Evolutionary conservation across 2,797 vertebrate species (phyloP), one percentile per base, ranked within the genome.

Genomic region (Myiotriccus ornatus): DNA sequence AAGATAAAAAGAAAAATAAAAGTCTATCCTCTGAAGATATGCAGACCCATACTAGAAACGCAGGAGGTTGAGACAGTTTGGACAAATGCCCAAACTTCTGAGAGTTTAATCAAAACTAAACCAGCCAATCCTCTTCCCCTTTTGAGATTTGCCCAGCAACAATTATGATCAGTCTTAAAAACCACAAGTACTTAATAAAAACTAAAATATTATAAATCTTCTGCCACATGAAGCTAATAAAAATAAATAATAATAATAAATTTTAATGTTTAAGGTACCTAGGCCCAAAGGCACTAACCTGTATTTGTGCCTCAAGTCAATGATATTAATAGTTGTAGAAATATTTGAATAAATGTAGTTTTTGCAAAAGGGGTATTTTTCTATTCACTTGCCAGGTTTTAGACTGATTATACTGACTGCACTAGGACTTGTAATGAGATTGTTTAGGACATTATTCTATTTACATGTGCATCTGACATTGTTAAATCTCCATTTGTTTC

Each of bases 201-300:
- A 64, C 74, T 87, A 84, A 91, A 96, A 93, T 93, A 95, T 88
- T 94, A 97, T 95, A 96, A 96, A 96, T 97, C 95, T 95, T 95
- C 93, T 93, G 93, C 89, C 94, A 95, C 70, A 73, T 59, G 15
- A 95, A 94, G 55, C 92, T 97, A 96, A 96, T 96, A 96, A 95
- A 97, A 97, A 97, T 92, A 95, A 96, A 96, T 95, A 95, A 91
- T 96, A 95, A 97, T 93, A 87, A 95, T 96, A 94, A 92, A 96
- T 97, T 97, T 94, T 95, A 91, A 94, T 95, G 85, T 55, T 87
- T 77, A 84, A 93, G 90, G 68, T 82, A 95, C 46, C 62, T 81
- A 52, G 83, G 52, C 89, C 89, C 79, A 85, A 93, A 96, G 39
- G 83, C 89, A 94, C 39, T 82, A 88, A 70, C 55, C 69, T 86